Conservation (phyloP, 2,113 vertebrate genomes). For the Ornithorhynchus anatinus region DNA sequence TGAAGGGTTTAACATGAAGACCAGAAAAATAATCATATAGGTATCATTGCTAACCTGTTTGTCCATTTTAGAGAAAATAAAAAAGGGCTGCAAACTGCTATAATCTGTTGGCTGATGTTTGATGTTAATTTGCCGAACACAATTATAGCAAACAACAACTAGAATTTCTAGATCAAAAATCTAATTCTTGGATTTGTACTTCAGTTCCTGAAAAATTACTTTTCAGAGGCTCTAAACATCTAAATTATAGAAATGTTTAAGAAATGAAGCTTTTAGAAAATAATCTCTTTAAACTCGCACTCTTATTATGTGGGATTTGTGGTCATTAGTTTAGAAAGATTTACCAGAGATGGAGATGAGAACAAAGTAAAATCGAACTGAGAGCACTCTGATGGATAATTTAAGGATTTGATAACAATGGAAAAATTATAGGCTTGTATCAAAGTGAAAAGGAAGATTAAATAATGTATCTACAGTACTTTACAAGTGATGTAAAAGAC, state of each 20-base stretch:
- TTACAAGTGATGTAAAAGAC: not conserved
- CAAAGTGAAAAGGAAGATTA: not conserved
- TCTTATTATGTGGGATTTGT: not conserved
- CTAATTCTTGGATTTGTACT: slow-evolving; percentile 23
- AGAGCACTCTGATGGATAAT: not conserved
- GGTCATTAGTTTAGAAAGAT: not conserved
- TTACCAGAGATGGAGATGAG: no score
- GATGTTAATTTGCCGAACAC: not conserved
- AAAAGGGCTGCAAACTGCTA: not conserved
- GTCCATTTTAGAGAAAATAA: not conserved
- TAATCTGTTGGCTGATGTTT: not conserved
- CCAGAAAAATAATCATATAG: not conserved
- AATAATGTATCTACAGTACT: not conserved
- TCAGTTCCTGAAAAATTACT: slow-evolving; percentile 34
- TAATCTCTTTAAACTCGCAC: not conserved
- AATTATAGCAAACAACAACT: not conserved
- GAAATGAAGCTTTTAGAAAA: slow-evolving; percentile 16
- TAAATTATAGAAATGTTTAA: slow-evolving; percentile 22
- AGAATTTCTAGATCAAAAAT: slow-evolving; percentile 25
- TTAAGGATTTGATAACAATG: not conserved
- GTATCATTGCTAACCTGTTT: not conserved
- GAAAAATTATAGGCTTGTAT: not conserved
- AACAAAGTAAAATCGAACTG: not conserved
- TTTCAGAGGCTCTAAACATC: slow-evolving; percentile 48
- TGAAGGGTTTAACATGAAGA: not conserved